Evolutionary conservation across 2,113 vertebrate species (phyloP).

Genomic region (Sialia sialis): DNA sequence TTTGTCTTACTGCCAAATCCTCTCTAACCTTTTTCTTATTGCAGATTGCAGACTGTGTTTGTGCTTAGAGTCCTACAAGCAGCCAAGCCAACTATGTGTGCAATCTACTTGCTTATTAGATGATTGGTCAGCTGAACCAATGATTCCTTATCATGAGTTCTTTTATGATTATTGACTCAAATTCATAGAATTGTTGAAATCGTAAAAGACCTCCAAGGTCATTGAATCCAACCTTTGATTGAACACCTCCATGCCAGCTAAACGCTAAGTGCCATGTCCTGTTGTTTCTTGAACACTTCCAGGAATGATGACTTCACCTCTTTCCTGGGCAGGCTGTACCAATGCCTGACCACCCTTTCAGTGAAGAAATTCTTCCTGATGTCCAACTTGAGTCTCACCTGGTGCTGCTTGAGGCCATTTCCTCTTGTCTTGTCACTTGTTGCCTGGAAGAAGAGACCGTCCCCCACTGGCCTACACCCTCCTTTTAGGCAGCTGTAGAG

Average conservation of each 20-base stretch:
- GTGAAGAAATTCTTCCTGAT: background rate
- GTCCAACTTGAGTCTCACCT: background rate
- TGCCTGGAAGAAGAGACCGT: background rate
- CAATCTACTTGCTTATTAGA: background rate
- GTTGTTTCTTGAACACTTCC: background rate
- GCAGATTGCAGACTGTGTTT: background rate
- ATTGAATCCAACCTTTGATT: background rate
- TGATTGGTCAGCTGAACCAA: background rate
- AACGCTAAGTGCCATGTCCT: background rate
- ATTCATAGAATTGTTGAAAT: background rate
- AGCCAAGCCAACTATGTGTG: background rate
- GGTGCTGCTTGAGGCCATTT: background rate
- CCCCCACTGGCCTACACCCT: rapidly evolving
- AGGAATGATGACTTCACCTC: background rate
- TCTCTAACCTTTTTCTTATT: background rate
- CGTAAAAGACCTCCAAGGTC: background rate
- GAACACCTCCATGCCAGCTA: background rate
- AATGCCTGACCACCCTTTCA: background rate
- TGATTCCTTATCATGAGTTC: background rate
- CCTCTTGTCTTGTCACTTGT: background rate
- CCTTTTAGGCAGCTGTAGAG: background rate
- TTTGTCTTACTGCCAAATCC: background rate
- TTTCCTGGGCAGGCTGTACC: background rate
- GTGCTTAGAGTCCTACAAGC: background rate
- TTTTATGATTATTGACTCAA: background rate